Conservation (phyloP, 2,888 invertebrate species). For the Frankliniella intonsa region DNA sequence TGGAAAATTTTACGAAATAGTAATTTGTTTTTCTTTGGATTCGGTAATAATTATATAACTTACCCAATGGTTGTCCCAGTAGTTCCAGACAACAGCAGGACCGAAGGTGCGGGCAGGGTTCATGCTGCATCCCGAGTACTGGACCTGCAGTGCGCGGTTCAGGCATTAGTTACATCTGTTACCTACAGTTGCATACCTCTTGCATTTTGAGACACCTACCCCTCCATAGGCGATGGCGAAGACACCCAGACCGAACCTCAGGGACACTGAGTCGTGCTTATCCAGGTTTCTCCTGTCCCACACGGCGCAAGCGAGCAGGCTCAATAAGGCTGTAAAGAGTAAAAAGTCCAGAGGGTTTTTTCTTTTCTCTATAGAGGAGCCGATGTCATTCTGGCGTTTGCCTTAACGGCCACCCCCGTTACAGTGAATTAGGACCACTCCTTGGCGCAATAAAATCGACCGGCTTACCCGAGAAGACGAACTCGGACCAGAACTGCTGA, state of each 20-base stretch:
- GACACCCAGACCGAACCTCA: constrained; percentile 48
- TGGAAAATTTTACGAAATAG: not conserved
- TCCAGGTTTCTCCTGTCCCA: constrained; percentile 46
- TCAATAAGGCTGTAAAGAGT: constrained; percentile 40
- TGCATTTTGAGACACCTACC: constrained; percentile 37
- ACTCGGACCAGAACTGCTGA: constrained; percentile 46
- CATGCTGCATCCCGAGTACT: constrained; percentile 63
- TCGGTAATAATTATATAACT: constrained; percentile 38
- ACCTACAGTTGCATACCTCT: too few species aligned
- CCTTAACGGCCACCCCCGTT: too few species aligned
- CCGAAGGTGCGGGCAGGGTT: constrained; percentile 66
- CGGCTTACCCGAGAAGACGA: constrained; percentile 45
- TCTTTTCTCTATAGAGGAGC: too few species aligned
- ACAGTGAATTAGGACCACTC: too few species aligned
- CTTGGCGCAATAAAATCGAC: too few species aligned
- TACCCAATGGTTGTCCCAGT: constrained; percentile 65
- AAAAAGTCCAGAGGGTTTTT: too few species aligned
- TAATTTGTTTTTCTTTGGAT: not conserved
- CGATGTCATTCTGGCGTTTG: too few species aligned
- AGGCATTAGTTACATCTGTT: not conserved
- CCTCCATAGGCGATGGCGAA: constrained; percentile 44
- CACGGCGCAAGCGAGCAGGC: constrained; percentile 46
- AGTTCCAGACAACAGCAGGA: constrained; percentile 64
- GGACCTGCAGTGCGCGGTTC: constrained; percentile 43
- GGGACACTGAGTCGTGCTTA: constrained; percentile 45